These are phyloP conservation scores for Gandaritis pyraliata DNA, from an alignment of 2,888 invertebrate species.

Conservation along the genomic window DNA sequence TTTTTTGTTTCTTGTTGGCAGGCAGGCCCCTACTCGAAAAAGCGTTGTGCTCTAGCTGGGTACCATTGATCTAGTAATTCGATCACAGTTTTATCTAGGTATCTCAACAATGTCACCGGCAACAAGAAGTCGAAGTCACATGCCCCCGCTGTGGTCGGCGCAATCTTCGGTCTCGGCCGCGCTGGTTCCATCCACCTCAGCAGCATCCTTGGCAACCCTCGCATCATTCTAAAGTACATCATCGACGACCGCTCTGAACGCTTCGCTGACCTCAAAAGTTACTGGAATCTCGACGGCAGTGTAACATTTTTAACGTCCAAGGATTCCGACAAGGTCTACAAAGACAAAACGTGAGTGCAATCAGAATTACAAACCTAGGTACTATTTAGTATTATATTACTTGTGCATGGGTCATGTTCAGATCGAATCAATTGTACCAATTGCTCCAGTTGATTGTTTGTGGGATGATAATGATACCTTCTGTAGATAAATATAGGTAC, in stretches of 20 bases:
- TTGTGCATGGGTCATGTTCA: background rate
- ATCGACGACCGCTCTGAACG: slow-evolving; percentile 80
- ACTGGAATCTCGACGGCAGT: slow-evolving; percentile 77
- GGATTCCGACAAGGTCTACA: slow-evolving; percentile 75
- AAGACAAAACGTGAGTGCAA: slow-evolving; percentile 75
- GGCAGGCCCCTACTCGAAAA: too few relatives aligned
- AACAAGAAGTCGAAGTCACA: slow-evolving; percentile 49
- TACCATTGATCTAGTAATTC: too few relatives aligned
- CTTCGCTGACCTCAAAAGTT: slow-evolving; percentile 71
- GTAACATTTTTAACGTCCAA: slow-evolving; percentile 76
- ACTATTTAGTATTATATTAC: too few relatives aligned
- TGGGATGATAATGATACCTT: background rate
- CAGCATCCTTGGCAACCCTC: slow-evolving; percentile 74
- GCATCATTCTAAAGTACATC: slow-evolving; percentile 81
- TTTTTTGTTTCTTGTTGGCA: too few relatives aligned
- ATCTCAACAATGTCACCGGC: slow-evolving; percentile 64
- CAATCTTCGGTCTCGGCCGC: slow-evolving; percentile 85
- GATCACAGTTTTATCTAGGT: slow-evolving; percentile 53
- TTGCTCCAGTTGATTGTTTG: slow-evolving; percentile 1
- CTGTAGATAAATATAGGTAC: too few relatives aligned
- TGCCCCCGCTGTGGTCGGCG: slow-evolving; percentile 67
- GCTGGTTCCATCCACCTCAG: slow-evolving; percentile 85
- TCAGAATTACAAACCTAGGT: background rate
- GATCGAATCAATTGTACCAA: background rate
- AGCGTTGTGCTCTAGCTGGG: background rate